Percentiles rank a stretch among this genome's conserved stretches.
These are phyloP conservation scores for Silvanus unidentatus DNA, from an alignment of 2,888 invertebrate genomes.

Conservation along the genomic window DNA sequence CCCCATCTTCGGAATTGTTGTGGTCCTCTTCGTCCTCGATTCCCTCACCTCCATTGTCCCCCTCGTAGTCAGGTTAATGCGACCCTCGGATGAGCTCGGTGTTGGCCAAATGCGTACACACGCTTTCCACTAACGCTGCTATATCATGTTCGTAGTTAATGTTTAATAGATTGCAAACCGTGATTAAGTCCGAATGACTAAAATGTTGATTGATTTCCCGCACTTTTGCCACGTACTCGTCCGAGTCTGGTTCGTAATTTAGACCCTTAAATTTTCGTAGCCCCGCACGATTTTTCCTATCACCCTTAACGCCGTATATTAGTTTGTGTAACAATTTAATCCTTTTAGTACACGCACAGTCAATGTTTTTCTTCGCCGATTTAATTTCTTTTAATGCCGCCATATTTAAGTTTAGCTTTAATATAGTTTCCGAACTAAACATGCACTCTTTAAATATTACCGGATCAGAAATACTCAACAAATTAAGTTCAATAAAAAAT, in stretches of 20 bases:
- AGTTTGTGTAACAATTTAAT: constrained; percentile 2
- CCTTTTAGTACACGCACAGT: no score
- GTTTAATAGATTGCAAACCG: constrained; percentile 11
- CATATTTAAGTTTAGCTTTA: no score
- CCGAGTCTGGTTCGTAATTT: constrained; percentile 9
- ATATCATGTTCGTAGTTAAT: constrained; percentile 11
- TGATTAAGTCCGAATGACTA: constrained; percentile 10
- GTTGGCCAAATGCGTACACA: constrained; percentile 3
- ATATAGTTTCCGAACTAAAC: no score
- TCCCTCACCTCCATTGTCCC: constrained; percentile 6
- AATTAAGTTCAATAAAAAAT: no score
- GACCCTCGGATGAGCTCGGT: background rate
- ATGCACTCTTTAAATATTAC: no score
- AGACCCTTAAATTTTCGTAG: constrained; percentile 14
- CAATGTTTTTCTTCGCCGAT: no score
- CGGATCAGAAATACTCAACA: no score
- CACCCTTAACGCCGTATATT: constrained; percentile 6
- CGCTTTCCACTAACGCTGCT: constrained; percentile 1
- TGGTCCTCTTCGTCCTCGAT: constrained; percentile 2
- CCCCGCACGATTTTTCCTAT: constrained; percentile 1
- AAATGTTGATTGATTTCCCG: constrained; percentile 4
- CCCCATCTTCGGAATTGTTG: background rate
- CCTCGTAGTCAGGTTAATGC: constrained; percentile 1
- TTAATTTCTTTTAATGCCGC: no score
- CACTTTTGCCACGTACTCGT: constrained; percentile 8